Evolutionary conservation across 2,113 vertebrate species (phyloP).

Genomic region (Nesoenas mayeri): DNA sequence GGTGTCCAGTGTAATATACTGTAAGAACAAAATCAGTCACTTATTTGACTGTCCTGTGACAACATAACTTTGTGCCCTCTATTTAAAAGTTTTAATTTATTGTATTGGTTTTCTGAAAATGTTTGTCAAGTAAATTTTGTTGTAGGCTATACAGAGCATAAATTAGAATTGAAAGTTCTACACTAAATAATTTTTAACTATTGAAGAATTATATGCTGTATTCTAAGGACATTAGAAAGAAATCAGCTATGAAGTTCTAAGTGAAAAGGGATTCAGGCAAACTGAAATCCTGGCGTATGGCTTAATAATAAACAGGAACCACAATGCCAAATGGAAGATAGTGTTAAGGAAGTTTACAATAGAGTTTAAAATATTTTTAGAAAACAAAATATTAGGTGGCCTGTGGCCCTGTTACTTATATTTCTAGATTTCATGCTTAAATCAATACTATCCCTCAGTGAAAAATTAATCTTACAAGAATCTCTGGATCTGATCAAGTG

Average conservation of each 20-base stretch:
- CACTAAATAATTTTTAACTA: conserved; percentile 35
- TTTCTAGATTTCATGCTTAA: conserved; percentile 60
- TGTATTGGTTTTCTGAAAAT: conserved; percentile 63
- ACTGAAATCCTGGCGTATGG: conserved; percentile 53
- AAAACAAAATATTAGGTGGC: conserved; percentile 34
- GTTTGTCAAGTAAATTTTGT: conserved; percentile 53
- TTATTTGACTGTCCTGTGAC: conserved; percentile 51
- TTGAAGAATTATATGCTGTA: conserved; percentile 61
- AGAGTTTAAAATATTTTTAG: conserved; percentile 68
- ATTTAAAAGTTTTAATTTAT: conserved; percentile 68
- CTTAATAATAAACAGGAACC: conserved; percentile 28
- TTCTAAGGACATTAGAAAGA: conserved; percentile 45
- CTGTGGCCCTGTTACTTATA: conserved; percentile 32
- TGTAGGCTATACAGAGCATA: conserved; percentile 63
- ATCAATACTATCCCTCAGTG: conserved; percentile 15
- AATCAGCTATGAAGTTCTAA: conserved; percentile 40
- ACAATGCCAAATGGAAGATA: conserved; percentile 69
- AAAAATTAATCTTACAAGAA: conserved; percentile 16
- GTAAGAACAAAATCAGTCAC: conserved; percentile 29
- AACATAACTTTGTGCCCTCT: conserved; percentile 52
- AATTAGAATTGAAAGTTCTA: conserved; percentile 57
- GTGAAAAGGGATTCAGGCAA: conserved; percentile 56
- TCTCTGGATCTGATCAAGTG: conserved; percentile 16
- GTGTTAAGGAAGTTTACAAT: too few species aligned
- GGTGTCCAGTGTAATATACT: conserved; percentile 47